These are phyloP conservation scores for Barbus barbus DNA, from an alignment of 2,113 vertebrate genomes.

Conservation along the genomic window DNA sequence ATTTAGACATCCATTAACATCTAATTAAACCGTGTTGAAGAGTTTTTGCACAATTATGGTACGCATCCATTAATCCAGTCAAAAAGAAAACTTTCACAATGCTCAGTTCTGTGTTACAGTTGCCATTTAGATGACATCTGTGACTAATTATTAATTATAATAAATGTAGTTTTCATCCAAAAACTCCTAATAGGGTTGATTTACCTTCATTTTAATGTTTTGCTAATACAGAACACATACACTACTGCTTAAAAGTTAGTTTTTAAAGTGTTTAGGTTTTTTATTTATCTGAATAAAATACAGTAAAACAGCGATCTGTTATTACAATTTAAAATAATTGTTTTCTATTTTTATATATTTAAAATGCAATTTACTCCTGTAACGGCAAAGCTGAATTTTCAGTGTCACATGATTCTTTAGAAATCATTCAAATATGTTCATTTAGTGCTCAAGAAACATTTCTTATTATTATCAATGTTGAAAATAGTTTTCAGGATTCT, in stretches of 20 bases:
- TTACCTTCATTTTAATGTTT: background rate
- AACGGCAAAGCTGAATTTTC: background rate
- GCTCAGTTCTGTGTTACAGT: slow-evolving; percentile 2
- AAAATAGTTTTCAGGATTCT: background rate
- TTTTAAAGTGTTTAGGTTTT: background rate
- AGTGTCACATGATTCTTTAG: background rate
- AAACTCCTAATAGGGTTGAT: background rate
- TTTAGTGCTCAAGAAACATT: background rate
- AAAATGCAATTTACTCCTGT: background rate
- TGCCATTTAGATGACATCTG: background rate
- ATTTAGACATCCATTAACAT: slow-evolving; percentile 15
- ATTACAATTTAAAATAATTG: background rate
- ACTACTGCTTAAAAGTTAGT: background rate
- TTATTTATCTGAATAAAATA: background rate
- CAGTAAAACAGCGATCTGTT: background rate
- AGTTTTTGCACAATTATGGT: slow-evolving; percentile 10
- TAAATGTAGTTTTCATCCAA: background rate
- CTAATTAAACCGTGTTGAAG: background rate
- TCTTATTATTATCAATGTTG: background rate
- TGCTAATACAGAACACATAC: background rate
- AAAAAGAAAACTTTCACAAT: background rate
- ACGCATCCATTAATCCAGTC: background rate
- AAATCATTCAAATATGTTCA: background rate
- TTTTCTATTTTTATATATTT: background rate
- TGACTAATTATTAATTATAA: background rate